These are phyloP conservation scores for Lycopodina hypogea DNA, from an alignment of 37 sponge, comb jelly and placozoan genomes.

Conservation along the genomic window DNA sequence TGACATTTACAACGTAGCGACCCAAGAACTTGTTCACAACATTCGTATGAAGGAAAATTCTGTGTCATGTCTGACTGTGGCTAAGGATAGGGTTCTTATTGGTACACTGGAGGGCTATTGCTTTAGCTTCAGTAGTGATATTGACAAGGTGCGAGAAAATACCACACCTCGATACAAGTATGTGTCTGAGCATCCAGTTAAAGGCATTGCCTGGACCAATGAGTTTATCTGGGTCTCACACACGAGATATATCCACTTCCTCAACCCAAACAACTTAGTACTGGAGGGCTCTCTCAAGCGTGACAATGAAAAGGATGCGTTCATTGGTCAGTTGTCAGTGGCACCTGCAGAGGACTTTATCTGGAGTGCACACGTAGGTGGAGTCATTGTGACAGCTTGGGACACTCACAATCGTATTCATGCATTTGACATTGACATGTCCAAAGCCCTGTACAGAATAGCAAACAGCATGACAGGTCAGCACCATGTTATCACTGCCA, in stretches of 20 bases:
- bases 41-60: slow-evolving; percentile 69
- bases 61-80: slow-evolving; percentile 63
- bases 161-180: slow-evolving; percentile 41
- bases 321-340: slow-evolving; percentile 51
- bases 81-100: slow-evolving; percentile 37
- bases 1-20: slow-evolving; percentile 54
- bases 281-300: slow-evolving; percentile 39
- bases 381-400: slow-evolving; percentile 65
- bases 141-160: slow-evolving; percentile 31
- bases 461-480: background rate
- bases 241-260: slow-evolving; percentile 57
- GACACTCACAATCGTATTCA: slow-evolving; percentile 38
- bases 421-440: slow-evolving; percentile 39
- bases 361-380: slow-evolving; percentile 75
- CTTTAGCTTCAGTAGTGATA: slow-evolving; percentile 37
- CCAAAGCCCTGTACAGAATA: slow-evolving; percentile 10
- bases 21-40: slow-evolving; percentile 57
- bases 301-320: slow-evolving; percentile 29
- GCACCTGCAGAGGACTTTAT: slow-evolving; percentile 41
- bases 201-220: slow-evolving; percentile 48
- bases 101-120: slow-evolving; percentile 80
- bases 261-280: slow-evolving; percentile 47
- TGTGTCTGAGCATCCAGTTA: slow-evolving; percentile 54
- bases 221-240: slow-evolving; percentile 67
- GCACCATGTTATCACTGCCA: slow-evolving; percentile 60